Conservation (phyloP, 2,888 invertebrate genomes). For the Sarcophaga carnaria region DNA sequence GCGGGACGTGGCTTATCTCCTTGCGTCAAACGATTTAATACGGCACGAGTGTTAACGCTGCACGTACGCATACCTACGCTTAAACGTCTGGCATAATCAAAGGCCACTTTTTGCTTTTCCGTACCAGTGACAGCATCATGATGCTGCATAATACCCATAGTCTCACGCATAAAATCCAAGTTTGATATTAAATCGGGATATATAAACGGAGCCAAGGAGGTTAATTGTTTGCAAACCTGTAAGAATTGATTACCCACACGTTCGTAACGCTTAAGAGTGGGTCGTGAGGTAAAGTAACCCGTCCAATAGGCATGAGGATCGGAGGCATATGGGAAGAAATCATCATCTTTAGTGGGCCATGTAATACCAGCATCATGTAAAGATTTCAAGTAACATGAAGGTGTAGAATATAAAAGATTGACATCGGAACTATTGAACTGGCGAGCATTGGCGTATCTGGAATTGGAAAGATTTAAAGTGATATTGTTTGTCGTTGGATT, state of each 20-base stretch:
- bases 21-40: conserved; percentile 73
- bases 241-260: conserved; percentile 88
- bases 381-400: conserved; percentile 91
- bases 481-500: no score
- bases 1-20: conserved; percentile 76
- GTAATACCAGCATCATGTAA: conserved; percentile 87
- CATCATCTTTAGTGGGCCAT: conserved; percentile 89
- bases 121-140: conserved; percentile 94
- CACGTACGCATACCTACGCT: conserved; percentile 86
- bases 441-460: conserved; percentile 78
- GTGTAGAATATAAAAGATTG: conserved; percentile 93
- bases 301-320: conserved; percentile 96
- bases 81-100: conserved; percentile 92
- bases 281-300: conserved; percentile 93
- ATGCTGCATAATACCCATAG: conserved; percentile 89
- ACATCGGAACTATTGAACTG: conserved; percentile 84
- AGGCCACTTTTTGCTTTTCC: conserved; percentile 92
- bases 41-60: conserved; percentile 73
- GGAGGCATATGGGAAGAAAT: conserved; percentile 96
- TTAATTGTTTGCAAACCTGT: conserved; percentile 90
- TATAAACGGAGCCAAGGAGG: conserved; percentile 84
- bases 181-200: conserved; percentile 73
- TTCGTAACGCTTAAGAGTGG: conserved; percentile 90
- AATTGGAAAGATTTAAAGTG: not conserved
- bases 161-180: conserved; percentile 83